Base-by-base conservation (phyloP, 2,113 vertebrate species). In the Orthochromis indermauri region DNA sequence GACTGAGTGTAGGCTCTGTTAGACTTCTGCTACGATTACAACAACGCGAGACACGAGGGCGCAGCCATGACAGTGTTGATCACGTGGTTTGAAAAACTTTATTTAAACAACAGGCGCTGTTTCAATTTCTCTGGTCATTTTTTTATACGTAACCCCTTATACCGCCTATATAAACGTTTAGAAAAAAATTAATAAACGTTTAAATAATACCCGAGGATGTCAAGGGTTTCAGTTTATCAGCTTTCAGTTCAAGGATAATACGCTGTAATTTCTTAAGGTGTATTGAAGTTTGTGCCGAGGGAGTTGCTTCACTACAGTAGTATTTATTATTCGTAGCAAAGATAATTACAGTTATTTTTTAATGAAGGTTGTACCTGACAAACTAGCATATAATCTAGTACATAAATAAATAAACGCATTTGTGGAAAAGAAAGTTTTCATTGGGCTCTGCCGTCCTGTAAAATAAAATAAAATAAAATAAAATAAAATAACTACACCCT, bases 1-100 rank as follows among this genome's bases (percentile, higher is more conserved):
- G 7, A 42, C 10, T 26, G 3, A 3, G 7, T 47, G 21, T 6
- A 6, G 3, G 13, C 63, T 40, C 9, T 47, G 5, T 4, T 45
- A 16, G 9, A 11, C 8, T 68, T 26, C 84, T 82, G 80, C 84
- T 73, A 42, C 13, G 6, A 21, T 11, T 2, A 84, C 84, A 83
- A 12, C 78, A 76, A 92, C 86, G 59, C 91, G 26, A 57, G 28
- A 61, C 91, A 96, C 93, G 89, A 94, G 95, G 91, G 47, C 55
- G 96, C 95, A 37, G 95, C 95, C 96, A 96, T 96, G 94, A 90
- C 87, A 93, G 91, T 82, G 5, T n/a, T 66, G 54, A 53, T 95
- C 95, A 96, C 95, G 90, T 95, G 94, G 24, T 90, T 91, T 49
- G 81, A 86, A 89, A 87, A 93, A 92, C 93, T 92, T 90, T 93